Evolutionary conservation across 2,888 invertebrate genomes (phyloP), one percentile per base, ranked within the genome.

Genomic region (Polyommatus icarus): DNA sequence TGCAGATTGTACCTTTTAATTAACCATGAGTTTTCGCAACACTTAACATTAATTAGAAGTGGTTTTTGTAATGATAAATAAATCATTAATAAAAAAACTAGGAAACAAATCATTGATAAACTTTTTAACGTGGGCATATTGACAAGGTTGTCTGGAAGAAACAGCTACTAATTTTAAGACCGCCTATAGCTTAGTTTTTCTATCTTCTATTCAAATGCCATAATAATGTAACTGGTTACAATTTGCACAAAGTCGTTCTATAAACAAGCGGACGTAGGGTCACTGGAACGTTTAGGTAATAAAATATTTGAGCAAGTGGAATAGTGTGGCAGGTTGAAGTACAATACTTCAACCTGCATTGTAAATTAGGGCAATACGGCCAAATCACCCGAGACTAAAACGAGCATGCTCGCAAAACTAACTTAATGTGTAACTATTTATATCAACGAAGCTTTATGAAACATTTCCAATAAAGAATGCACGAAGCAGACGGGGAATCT

Each of bases 191-290:
- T 36, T 7, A 36, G 1, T 36, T 36, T 36, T 20, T n/a, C 20
- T 20, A 59, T 59, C 12, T 67, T 67, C 15, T 15, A 67, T 67
- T 8, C 29, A 67, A 67, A 67, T 67, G 29, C 67, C 61, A 61
- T 61, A 10, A 61, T 7, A 61, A 61, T 61, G 59, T 24, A 24
- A 61, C 61, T 61, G 59, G 59, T 61, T 59, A 24, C 61, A 29
- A 67, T 67, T 67, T 29, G 61, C 29, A 29, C 61, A 67, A 67
- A 29, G 67, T 15, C 67, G 67, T 29, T 67, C 67, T 29, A 67
- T 67, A 67, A 67, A 67, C 67, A 67, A 67, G 67, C 67, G 67
- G 67, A 67, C 67, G 67, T 29, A 15, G 67, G 67, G 29, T 29
- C 29, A 29, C 67, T 67, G 15, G 29, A 67, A 67, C 67, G 67